Evolutionary conservation across 2,797 vertebrate species (phyloP), one percentile per base, ranked within the genome.

Genomic region (Syngnathus rostellatus): DNA sequence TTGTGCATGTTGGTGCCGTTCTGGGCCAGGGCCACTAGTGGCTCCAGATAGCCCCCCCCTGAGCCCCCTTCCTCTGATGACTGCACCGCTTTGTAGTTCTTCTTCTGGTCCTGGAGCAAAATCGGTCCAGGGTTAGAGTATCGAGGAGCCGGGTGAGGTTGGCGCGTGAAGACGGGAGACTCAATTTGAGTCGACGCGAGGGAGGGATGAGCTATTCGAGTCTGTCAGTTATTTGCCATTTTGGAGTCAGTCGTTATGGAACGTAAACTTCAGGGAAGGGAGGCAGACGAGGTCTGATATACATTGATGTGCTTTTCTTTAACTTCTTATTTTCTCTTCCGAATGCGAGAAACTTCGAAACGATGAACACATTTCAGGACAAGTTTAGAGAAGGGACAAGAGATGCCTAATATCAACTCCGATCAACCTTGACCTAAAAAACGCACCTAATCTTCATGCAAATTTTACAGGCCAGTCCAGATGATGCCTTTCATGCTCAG

Each of bases 1-100:
- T 93, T 98, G 93, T 97, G 95, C 94, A 98, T 94, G 90, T 92
- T 92, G 17, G 92, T 91, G 83, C 95, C 96, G 87, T 94, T 96
- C 90, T 97, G 95, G 85, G 95, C 94, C 88, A 96, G 89, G 86
- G 91, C 88, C 88, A 95, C 87, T 81, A 98, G 91, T 0, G 94
- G 94, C 83, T 93, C 94, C n/a, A 93, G 93, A 88, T 90, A 85
- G 81, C 88, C 91, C 70, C 89, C 83, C 66, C 91, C 87, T 58
- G 90, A 88, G 70, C 91, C 90, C 84, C 92, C 92, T 80, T 95
- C 95, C 88, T 96, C 94, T 45, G 91, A 92, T 67, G 90, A 93
- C 89, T 93, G 93, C 82, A 95, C 94, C 83, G 91, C 94, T 80
- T 90, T 92, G 93, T 97, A 97, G 90, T 93, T 91, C 88, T 88